phyloP scores from a whole-genome alignment of 2,888 invertebrate species.

The Limnephilus auricula region DNA sequence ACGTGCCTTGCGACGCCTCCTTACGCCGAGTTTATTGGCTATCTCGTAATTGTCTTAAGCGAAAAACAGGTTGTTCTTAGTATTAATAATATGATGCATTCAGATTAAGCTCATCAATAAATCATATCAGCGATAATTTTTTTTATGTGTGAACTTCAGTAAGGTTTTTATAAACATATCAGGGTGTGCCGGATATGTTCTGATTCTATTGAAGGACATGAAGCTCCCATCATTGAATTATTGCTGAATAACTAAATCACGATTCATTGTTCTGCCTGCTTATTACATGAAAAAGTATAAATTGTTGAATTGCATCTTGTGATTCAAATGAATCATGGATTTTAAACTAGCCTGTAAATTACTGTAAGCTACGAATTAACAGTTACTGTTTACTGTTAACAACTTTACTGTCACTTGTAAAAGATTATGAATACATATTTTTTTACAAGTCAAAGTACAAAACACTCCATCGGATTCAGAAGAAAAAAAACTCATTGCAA shows the following conservation, averaged over 20 bases:
- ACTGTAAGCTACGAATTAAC: not conserved
- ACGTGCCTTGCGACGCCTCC: conserved; percentile 64
- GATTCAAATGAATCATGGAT: not conserved
- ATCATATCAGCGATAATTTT: conserved; percentile 41
- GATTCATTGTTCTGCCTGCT: not conserved
- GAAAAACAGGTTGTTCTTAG: conserved; percentile 59
- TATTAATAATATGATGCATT: conserved; percentile 60
- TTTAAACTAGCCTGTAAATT: not conserved
- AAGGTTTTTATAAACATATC: not conserved
- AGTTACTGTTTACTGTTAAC: not conserved
- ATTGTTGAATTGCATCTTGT: not conserved
- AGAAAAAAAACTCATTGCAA: not conserved
- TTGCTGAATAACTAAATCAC: not conserved
- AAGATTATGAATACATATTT: not conserved
- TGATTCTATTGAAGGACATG: not conserved
- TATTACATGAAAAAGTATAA: not conserved
- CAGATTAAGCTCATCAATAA: conserved; percentile 54
- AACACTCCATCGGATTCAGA: not conserved
- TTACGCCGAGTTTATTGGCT: conserved; percentile 58
- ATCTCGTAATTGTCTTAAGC: conserved; percentile 58
- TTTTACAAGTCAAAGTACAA: not conserved
- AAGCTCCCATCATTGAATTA: not conserved
- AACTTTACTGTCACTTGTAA: not conserved
- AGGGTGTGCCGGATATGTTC: not conserved
- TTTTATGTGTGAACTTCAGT: not conserved